These are phyloP conservation scores for Pluvianellus socialis DNA, from an alignment of 2,113 vertebrate species.

Conservation along the genomic window DNA sequence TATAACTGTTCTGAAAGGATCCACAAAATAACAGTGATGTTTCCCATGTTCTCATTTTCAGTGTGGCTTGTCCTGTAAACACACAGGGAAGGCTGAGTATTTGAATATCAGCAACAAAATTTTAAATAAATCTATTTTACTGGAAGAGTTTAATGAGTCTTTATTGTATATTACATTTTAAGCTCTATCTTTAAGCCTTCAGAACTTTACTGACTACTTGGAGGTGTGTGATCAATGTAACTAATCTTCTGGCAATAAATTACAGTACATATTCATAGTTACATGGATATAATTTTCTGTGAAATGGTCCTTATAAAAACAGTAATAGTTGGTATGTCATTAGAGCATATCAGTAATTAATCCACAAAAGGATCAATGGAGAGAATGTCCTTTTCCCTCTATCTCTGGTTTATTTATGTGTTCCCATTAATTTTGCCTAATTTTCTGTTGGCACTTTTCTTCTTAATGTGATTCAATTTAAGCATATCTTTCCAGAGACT, in stretches of 20 bases:
- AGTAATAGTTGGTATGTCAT: slow-evolving; percentile 69
- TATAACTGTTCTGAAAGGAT: not conserved
- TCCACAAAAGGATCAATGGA: slow-evolving; percentile 73
- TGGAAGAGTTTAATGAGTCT: not conserved
- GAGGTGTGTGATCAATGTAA: not conserved
- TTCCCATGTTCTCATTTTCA: not conserved
- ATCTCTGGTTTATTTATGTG: slow-evolving; percentile 78
- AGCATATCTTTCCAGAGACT: slow-evolving; percentile 81
- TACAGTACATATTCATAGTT: slow-evolving; percentile 47
- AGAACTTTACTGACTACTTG: slow-evolving; percentile 49
- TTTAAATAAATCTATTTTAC: not conserved
- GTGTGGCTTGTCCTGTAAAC: not conserved
- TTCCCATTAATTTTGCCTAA: slow-evolving; percentile 80
- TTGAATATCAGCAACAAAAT: not conserved
- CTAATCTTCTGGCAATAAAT: slow-evolving; percentile 50
- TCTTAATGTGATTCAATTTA: slow-evolving; percentile 86
- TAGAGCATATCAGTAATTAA: slow-evolving; percentile 66
- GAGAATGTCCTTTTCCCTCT: slow-evolving; percentile 71
- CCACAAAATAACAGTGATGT: not conserved
- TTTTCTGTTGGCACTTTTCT: slow-evolving; percentile 77
- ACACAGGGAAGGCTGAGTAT: not conserved
- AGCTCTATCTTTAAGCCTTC: slow-evolving; percentile 47
- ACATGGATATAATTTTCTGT: slow-evolving; percentile 30
- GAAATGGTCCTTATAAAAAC: slow-evolving; percentile 73
- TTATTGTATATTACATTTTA: not conserved